Conservation (phyloP, 2,113 vertebrate genomes). For the Silurus meridionalis region DNA sequence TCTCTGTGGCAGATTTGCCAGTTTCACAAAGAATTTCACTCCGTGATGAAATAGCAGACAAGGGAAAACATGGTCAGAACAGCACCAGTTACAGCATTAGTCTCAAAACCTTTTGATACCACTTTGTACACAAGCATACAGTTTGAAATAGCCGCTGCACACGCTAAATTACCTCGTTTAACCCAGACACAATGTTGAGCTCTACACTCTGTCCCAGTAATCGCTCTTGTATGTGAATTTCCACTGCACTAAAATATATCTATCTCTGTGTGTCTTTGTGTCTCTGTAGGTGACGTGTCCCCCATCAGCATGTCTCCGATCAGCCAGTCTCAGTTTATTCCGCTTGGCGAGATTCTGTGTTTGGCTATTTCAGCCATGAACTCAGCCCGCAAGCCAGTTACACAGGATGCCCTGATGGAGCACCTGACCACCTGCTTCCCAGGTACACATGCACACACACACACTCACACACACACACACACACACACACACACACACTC, state of each 20-base stretch:
- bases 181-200: too few species aligned
- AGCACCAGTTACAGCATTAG: too few species aligned
- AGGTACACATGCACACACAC: slow-evolving; percentile 72
- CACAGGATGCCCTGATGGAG: slow-evolving; percentile 95
- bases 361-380: slow-evolving; percentile 98
- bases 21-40: too few species aligned
- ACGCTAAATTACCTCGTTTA: too few species aligned
- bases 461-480: slow-evolving; percentile 15
- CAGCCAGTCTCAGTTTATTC: slow-evolving; percentile 99
- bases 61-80: too few species aligned
- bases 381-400: slow-evolving; percentile 94
- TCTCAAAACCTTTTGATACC: too few species aligned
- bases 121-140: too few species aligned
- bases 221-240: neutral
- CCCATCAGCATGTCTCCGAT: slow-evolving; percentile 99
- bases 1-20: too few species aligned
- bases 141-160: too few species aligned
- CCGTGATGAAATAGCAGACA: too few species aligned
- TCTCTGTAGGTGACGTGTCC: slow-evolving; percentile 92
- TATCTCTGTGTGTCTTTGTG: slow-evolving; percentile 34
- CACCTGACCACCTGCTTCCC: slow-evolving; percentile 97
- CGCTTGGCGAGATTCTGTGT: slow-evolving; percentile 96
- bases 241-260: slow-evolving; percentile 6
- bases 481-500: neutral
- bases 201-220: too few species aligned